These are phyloP conservation scores for Pachymerium ferrugineum DNA, from an alignment of 2,888 invertebrate species.

Conservation along the genomic window DNA sequence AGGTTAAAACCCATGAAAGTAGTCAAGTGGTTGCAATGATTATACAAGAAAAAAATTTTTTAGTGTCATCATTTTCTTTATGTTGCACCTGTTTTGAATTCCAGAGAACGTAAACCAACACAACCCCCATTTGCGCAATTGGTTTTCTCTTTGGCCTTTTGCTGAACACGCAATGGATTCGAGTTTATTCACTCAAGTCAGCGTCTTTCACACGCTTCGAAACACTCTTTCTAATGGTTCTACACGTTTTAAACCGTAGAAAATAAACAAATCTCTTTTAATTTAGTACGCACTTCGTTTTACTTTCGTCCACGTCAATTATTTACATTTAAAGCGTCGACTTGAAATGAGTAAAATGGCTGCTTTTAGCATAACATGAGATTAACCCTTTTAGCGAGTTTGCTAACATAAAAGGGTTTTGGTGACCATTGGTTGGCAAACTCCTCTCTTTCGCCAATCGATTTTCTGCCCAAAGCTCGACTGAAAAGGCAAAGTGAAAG, in stretches of 20 bases:
- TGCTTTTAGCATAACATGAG: neutral
- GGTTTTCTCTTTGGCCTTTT: neutral
- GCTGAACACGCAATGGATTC: constrained; percentile 18
- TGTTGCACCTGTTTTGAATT: constrained; percentile 22
- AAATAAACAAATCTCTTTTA: neutral
- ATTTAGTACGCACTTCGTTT: no score
- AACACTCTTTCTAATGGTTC: neutral
- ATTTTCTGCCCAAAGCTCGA: constrained; percentile 18
- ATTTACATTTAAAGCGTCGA: neutral
- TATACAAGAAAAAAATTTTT: neutral
- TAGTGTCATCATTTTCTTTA: neutral
- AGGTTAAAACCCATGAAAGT: neutral
- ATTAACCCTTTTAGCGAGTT: constrained; percentile 4
- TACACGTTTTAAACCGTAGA: neutral
- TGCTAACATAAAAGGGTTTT: constrained; percentile 6
- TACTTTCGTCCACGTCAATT: no score
- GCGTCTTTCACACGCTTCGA: constrained; percentile 16
- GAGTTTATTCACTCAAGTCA: constrained; percentile 23
- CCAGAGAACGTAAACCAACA: constrained; percentile 6
- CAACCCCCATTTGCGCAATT: neutral
- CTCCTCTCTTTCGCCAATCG: neutral
- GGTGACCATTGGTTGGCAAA: neutral
- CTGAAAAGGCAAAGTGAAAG: neutral
- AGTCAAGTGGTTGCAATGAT: neutral
- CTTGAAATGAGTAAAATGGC: constrained; percentile 1